Conservation (phyloP, 2,888 invertebrate genomes). For the Heliconius aoede region DNA sequence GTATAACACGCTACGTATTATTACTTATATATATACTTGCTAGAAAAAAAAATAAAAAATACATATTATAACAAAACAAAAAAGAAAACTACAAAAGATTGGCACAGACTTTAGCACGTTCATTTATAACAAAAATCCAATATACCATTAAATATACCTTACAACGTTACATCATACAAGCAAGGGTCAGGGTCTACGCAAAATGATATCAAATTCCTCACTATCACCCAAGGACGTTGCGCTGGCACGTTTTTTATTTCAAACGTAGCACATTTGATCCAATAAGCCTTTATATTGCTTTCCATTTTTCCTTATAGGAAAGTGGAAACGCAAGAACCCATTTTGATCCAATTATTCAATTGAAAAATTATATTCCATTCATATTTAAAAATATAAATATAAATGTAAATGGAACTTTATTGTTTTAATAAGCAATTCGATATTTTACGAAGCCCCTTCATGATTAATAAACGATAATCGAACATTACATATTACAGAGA, state of each 20-base stretch:
- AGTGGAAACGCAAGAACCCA: not conserved
- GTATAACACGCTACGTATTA: too few species aligned
- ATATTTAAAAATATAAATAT: not conserved
- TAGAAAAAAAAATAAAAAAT: not conserved
- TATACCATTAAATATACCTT: not conserved
- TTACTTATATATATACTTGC: too few species aligned
- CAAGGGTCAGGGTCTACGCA: constrained; percentile 27
- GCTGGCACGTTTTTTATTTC: constrained; percentile 33
- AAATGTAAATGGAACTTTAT: not conserved
- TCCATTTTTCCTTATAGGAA: constrained; percentile 25
- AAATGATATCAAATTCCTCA: constrained; percentile 37
- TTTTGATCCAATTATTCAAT: constrained; percentile 22
- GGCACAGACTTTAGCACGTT: not conserved
- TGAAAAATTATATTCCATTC: not conserved
- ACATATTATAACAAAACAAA: not conserved
- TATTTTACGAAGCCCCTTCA: not conserved
- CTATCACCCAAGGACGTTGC: constrained; percentile 24
- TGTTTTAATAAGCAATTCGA: constrained; percentile 2
- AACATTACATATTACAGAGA: not conserved
- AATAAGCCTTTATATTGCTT: constrained; percentile 38
- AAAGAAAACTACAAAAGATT: not conserved
- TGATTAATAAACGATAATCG: not conserved
- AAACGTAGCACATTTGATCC: constrained; percentile 34
- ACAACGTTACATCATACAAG: constrained; percentile 14
- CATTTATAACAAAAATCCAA: constrained; percentile 1